Evolutionary conservation across 2,888 invertebrate genomes (phyloP), one percentile per base, ranked within the genome.

Genomic region (Cylloceria caligata): DNA sequence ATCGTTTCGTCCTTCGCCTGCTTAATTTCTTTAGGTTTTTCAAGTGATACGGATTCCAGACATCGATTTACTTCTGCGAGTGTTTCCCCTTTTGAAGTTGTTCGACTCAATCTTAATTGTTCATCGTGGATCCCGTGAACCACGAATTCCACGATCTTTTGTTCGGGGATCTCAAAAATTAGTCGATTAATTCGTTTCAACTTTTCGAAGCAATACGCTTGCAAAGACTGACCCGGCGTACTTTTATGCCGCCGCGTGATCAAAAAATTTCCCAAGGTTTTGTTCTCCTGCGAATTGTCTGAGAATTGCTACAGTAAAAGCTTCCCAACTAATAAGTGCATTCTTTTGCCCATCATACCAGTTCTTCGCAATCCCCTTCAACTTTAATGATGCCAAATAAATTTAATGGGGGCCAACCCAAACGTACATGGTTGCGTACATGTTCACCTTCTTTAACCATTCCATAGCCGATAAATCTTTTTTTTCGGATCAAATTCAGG

Each of bases 51-150:
- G 36, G 72, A 34, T 13, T 74, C 60, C n/a, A 80, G 62, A 30
- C 79, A 74, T 9, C 73, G 34, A 19, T 49, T 82, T 5, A 86
- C 42, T 34, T 84, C 83, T 1, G 79, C 45, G 7, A 84, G 47
- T n/a, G 84, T 82, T n/a, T 69, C 69, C 1, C 49, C 68, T 4
- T 55, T 55, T 3, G 80, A 64, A 2, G 84, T 45, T 3, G 67
- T 49, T 1, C 81, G 34, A 5, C 42, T 82, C 2, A 68, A 81
- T 1, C 81, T 52, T 16, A 83, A 80, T 0, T 45, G n/a, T 2
- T 82, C 84, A 7, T 86, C 83, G 21, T 84, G 83, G 11, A 85
- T 86, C 4, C 83, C 84, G 0, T 83, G 79, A 9, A 72, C 83
- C 27, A 86, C 80, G 5, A 75, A 57, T 21, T 84, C 75, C 0